Base-by-base conservation (phyloP, 2,888 invertebrate genomes). In the Cataglyphis livida region DNA sequence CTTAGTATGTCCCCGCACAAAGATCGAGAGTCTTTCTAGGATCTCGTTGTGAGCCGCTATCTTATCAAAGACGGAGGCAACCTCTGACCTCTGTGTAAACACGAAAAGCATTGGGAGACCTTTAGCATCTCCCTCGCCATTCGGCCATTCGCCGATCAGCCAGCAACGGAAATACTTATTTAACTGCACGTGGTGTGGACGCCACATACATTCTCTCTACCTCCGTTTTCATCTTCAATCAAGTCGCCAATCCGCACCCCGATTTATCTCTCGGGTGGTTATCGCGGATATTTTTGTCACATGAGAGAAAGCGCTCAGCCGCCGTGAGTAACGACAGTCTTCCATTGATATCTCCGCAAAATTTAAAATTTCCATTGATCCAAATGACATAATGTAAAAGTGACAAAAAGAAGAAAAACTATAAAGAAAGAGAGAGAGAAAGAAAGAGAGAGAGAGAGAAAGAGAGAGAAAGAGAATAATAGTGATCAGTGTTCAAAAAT, bases 91-190 rank as follows among this genome's bases (percentile, higher is more conserved):
- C 84, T 66, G 81, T 84, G 57, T 84, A 86, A 89, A 87, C 70
- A 88, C 84, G 86, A 89, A 90, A 91, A 90, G 78, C 86, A 86
- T 79, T 71, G 85, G 81, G 87, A 90, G 90, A 91, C 90, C 90
- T 91, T 90, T 90, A 90, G 74, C 86, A 87, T 65, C 79, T 86
- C 81, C 81, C 82, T 84, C 79, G 38, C 51, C 51, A 38, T 48
- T 87, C 84, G 86, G 73, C 82, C 92, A 93, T 92, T 93, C 91
- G 90, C 88, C 88, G 89, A 88, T 85, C 89, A 85, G 87, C 88
- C 88, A 87, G 88, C 83, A 87, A 88, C 89, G 94, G 94, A 94
- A 94, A 91, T 91, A 91, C 93, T 94, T 93, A 92, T 89, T 94
- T 94, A 93, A 92, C 88, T 73, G 84, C 84, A 87, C 88, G 79